These are phyloP conservation scores for Platycheirus rosarum DNA, from an alignment of 2,888 invertebrate species.

Conservation along the genomic window DNA sequence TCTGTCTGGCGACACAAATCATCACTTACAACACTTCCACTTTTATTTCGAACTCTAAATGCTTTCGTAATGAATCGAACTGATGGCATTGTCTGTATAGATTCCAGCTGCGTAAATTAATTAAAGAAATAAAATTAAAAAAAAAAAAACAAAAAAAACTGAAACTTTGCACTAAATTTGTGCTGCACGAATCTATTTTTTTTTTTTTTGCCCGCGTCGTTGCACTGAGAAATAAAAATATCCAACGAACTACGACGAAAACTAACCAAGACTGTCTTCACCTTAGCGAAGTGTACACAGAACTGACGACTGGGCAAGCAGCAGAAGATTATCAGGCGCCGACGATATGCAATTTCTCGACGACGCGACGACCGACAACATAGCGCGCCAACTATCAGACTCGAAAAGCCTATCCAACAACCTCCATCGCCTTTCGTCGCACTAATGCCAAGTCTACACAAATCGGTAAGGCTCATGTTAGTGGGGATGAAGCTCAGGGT, in stretches of 20 bases:
- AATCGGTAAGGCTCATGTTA: constrained; percentile 1
- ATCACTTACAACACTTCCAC: constrained; percentile 62
- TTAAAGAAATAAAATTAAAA: constrained; percentile 4
- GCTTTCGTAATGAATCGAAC: constrained; percentile 78
- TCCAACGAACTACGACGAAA: not conserved
- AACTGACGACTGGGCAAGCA: constrained; percentile 54
- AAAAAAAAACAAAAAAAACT: constrained; percentile 15
- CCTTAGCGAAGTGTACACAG: constrained; percentile 52
- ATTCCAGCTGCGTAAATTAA: constrained; percentile 24
- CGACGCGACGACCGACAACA: constrained; percentile 49
- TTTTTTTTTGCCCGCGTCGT: constrained; percentile 8
- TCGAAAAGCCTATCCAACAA: constrained; percentile 1
- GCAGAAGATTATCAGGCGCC: constrained; percentile 55
- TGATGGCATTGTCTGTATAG: constrained; percentile 77
- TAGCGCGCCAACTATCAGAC: constrained; percentile 13
- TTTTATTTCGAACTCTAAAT: constrained; percentile 75
- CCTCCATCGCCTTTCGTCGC: not conserved
- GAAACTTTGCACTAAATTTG: constrained; percentile 36
- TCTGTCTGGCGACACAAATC: constrained; percentile 1
- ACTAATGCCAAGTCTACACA: too few species aligned
- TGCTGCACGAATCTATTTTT: constrained; percentile 38
- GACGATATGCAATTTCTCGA: constrained; percentile 40
- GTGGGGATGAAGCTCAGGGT: constrained; percentile 55
- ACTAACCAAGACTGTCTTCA: constrained; percentile 32
- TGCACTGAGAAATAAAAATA: constrained; percentile 4